These are phyloP conservation scores for Diplodus sargus DNA, from an alignment of 2,797 vertebrate species.

Conservation along the genomic window DNA sequence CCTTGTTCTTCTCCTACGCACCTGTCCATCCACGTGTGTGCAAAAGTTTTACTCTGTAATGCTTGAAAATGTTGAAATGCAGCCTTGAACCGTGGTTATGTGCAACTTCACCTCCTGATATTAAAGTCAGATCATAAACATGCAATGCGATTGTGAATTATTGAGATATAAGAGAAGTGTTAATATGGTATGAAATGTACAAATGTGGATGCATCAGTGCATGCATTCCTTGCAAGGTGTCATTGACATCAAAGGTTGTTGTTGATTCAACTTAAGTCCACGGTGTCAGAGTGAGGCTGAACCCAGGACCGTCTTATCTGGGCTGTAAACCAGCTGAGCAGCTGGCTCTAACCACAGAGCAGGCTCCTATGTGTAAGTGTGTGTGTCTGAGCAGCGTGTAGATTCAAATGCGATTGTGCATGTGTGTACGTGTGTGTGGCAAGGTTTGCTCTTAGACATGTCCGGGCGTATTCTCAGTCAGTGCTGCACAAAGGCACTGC, in stretches of 20 bases:
- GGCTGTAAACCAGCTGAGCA: constrained; percentile 61
- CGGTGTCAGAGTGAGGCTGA: constrained; percentile 21
- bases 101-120: too few species aligned
- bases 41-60: too few species aligned
- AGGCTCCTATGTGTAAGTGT: constrained; percentile 17
- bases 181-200: too few species aligned
- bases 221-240: neutral
- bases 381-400: constrained; percentile 12
- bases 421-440: constrained; percentile 33
- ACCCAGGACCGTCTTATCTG: constrained; percentile 54
- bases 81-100: too few species aligned
- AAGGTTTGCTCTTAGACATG: constrained; percentile 64
- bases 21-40: too few species aligned
- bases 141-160: too few species aligned
- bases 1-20: too few species aligned
- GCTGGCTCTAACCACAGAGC: constrained; percentile 48
- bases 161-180: too few species aligned
- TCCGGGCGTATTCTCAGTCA: constrained; percentile 66
- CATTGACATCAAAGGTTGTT: constrained; percentile 17
- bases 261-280: constrained; percentile 22
- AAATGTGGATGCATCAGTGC: too few species aligned
- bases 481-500: constrained; percentile 21
- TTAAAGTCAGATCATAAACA: too few species aligned
- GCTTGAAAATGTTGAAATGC: too few species aligned
- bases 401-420: constrained; percentile 6